Conservation (phyloP, 2,888 invertebrate species). For the Serrognathus titanus region DNA sequence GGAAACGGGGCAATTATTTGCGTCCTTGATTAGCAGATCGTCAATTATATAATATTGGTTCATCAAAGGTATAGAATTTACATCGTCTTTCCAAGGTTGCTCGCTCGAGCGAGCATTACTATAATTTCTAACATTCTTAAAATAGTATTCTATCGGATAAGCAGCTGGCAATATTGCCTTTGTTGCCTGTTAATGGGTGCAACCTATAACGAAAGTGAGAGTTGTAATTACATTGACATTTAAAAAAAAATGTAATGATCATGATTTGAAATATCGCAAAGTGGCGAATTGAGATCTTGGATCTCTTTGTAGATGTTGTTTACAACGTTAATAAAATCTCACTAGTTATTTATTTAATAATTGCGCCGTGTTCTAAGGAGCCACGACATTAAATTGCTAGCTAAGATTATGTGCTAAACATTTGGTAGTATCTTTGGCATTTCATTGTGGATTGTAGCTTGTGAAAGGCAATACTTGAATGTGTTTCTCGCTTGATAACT, state of each 20-base stretch:
- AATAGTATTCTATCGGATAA: background rate
- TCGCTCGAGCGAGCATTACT: background rate
- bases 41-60: background rate
- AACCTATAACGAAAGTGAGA: constrained; percentile 3
- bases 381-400: too few species aligned
- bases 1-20: background rate
- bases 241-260: background rate
- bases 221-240: constrained; percentile 1
- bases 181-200: background rate
- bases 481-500: too few species aligned
- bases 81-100: background rate
- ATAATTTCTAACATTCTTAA: background rate
- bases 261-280: background rate
- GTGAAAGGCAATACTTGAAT: too few species aligned
- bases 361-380: too few species aligned
- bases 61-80: background rate
- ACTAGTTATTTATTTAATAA: too few species aligned
- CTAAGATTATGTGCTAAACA: too few species aligned
- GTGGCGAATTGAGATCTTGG: background rate
- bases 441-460: too few species aligned
- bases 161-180: background rate
- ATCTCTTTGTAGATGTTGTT: too few species aligned
- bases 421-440: too few species aligned
- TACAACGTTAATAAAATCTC: too few species aligned
- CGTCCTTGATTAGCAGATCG: background rate